Base-by-base conservation (phyloP, 2,888 invertebrate species). In the Reticulitermes lucifugus region DNA sequence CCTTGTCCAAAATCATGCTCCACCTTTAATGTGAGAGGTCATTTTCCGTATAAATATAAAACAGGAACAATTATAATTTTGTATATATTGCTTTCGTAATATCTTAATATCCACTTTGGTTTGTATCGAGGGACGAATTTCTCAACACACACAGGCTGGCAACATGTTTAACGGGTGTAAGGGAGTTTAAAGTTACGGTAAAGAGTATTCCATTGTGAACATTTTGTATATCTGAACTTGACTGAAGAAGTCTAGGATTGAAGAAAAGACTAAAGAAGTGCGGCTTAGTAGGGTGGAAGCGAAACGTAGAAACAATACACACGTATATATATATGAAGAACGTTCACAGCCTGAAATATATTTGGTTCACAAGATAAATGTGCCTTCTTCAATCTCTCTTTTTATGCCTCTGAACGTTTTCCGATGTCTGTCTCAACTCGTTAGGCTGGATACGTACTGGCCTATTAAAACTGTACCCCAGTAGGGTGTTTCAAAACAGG, bases 331-430 rank as follows among this genome's bases (percentile, higher is more conserved):
- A 73, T 41, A 73, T 73, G 41, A 73, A 73, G 73, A 5, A 41
- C 41, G 12, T 41, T 73, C 41, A 73, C 9, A 5, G 73, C 22
- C 73, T 73, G 73, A 73, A 73, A 41, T 73, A 2, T 41, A 41
- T 73, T 73, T 73, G 29, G 73, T 22, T 41, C 41, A 21, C 73
- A 41, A 73, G 41, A 73, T 18, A n/a, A 73, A 73, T 73, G 73
- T 73, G 10, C 41, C 4, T 65, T 65, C 65, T n/a, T 25, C 22
- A 60, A 6, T 21, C 18, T 35, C 35, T 35, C 21, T 2, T n/a
- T 65, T 4, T 65, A 9, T n/a, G 5, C 25, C 65, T n/a, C 73
- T 73, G 73, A 73, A 73, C 73, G 73, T 73, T 73, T 73, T 73
- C 41, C 73, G 73, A 73, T 73, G 73, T 35, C 71, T 73, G 73